These are phyloP conservation scores for Steatocranus sp. DNA, from an alignment of 2,797 vertebrate genomes.

Conservation along the genomic window DNA sequence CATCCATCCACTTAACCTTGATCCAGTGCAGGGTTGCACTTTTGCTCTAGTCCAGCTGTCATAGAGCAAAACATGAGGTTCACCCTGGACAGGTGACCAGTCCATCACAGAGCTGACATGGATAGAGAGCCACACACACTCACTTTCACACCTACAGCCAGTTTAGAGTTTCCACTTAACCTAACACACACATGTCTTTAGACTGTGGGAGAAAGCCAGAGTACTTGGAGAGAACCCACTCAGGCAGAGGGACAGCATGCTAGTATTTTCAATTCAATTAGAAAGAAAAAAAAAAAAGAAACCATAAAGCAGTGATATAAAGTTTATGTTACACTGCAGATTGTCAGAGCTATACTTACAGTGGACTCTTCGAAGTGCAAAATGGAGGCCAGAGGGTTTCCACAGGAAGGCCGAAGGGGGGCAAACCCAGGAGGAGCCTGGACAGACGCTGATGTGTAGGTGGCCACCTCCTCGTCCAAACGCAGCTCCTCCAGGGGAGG, in stretches of 20 bases:
- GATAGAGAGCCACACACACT: not conserved
- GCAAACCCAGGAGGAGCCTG: not conserved
- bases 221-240: not conserved
- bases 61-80: rapidly evolving
- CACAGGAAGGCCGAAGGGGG: conserved; percentile 54
- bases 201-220: not conserved
- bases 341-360: conserved; percentile 52
- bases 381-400: conserved; percentile 70
- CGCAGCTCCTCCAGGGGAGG: conserved; percentile 64
- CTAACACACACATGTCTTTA: rapidly evolving
- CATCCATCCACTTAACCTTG: not conserved
- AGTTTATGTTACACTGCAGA: not conserved
- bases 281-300: not conserved
- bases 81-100: rapidly evolving
- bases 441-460: conserved; percentile 51
- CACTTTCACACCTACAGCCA: rapidly evolving
- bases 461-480: conserved; percentile 76
- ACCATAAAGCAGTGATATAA: not conserved
- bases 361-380: conserved; percentile 67
- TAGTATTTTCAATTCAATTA: not conserved
- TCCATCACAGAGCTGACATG: not conserved
- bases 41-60: not conserved
- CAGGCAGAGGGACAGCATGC: not conserved
- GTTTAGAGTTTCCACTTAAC: not conserved
- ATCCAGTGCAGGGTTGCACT: not conserved